These are phyloP conservation scores for Stegastes partitus DNA, from an alignment of 2,113 vertebrate species.

Conservation along the genomic window DNA sequence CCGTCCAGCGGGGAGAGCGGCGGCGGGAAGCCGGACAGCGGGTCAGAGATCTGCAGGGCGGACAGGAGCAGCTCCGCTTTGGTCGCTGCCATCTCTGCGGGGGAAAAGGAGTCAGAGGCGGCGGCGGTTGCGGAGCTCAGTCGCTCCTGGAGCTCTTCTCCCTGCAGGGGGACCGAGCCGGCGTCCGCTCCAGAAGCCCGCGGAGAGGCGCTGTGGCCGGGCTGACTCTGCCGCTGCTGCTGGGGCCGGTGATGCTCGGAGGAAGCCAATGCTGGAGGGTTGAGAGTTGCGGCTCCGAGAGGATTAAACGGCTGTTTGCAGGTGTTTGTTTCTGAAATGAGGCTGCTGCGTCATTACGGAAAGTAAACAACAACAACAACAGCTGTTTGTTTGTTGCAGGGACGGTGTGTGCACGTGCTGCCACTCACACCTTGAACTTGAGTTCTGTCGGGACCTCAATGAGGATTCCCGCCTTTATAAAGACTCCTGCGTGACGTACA, in stretches of 20 bases:
- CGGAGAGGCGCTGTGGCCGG: slow-evolving; percentile 39
- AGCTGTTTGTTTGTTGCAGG: slow-evolving; percentile 2
- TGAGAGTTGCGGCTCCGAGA: background rate
- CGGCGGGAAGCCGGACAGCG: slow-evolving; percentile 85
- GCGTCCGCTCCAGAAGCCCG: background rate
- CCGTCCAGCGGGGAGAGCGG: slow-evolving; percentile 92
- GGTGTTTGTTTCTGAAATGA: background rate
- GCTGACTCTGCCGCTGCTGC: slow-evolving; percentile 38
- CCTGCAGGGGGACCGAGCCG: slow-evolving; percentile 3
- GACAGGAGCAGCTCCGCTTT: slow-evolving; percentile 94
- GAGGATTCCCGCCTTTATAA: slow-evolving; percentile 84
- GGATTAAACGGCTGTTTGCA: background rate
- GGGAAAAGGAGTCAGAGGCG: background rate
- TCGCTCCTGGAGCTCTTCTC: slow-evolving; percentile 26
- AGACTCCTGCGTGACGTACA: slow-evolving; percentile 91
- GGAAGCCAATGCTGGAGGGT: slow-evolving; percentile 60
- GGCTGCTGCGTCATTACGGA: slow-evolving; percentile 21
- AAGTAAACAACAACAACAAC: slow-evolving; percentile 27
- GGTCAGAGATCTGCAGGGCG: slow-evolving; percentile 92
- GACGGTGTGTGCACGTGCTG: slow-evolving; percentile 37
- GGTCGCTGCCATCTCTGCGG: slow-evolving; percentile 88
- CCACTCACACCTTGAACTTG: slow-evolving; percentile 20
- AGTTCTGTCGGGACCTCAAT: slow-evolving; percentile 62
- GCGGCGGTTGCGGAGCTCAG: slow-evolving; percentile 13
- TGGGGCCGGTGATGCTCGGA: slow-evolving; percentile 24